Evolutionary conservation across 2,113 vertebrate species (phyloP).

Genomic region (Mustelus asterias): DNA sequence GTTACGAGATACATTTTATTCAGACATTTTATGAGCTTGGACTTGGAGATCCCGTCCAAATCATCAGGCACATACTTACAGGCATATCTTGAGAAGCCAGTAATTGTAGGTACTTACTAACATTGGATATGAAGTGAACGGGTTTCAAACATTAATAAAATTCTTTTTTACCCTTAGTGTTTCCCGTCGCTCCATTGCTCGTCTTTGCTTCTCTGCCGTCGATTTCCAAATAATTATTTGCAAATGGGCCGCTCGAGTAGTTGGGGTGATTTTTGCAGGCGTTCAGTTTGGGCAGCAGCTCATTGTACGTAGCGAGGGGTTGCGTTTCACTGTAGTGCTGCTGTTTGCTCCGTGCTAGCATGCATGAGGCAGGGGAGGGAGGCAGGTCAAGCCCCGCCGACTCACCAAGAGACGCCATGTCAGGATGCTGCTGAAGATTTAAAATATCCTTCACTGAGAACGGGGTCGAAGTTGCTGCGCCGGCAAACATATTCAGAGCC

Average conservation of each 20-base stretch:
- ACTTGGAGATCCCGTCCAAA: background rate
- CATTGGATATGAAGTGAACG: background rate
- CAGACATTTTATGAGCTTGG: background rate
- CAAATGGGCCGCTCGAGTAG: background rate
- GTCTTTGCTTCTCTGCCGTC: constrained; percentile 5
- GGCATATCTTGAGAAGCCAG: background rate
- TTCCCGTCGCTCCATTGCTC: background rate
- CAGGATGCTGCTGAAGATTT: constrained; percentile 31
- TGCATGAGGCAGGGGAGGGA: constrained; percentile 2
- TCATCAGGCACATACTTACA: background rate
- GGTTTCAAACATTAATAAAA: background rate
- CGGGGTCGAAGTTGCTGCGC: constrained; percentile 27
- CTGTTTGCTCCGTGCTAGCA: constrained; percentile 9
- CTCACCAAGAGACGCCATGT: constrained; percentile 4
- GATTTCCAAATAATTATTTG: constrained; percentile 33
- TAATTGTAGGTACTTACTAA: background rate
- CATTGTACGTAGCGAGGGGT: background rate
- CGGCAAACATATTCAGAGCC: constrained; percentile 11
- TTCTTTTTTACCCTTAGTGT: background rate
- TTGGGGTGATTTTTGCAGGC: background rate
- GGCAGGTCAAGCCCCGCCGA: background rate
- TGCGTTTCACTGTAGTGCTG: constrained; percentile 1
- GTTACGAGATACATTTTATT: background rate
- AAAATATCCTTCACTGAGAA: constrained; percentile 37
- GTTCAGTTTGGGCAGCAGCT: background rate